Evolutionary conservation across 2,888 invertebrate genomes (phyloP).

Genomic region (Pseudococcus jackbeardsleyi): DNA sequence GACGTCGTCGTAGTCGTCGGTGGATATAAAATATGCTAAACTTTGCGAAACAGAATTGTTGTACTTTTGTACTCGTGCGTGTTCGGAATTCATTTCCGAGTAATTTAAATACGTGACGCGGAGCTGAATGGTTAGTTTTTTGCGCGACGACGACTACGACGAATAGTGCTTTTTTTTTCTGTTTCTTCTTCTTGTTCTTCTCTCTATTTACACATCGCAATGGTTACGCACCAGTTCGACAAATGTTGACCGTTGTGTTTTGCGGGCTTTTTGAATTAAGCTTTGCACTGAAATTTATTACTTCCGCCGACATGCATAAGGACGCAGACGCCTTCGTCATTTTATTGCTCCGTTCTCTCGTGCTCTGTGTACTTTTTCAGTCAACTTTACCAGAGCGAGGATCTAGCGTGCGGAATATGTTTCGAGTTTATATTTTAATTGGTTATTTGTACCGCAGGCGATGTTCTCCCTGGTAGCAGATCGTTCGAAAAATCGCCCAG

Average conservation of each 20-base stretch:
- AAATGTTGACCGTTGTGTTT: constrained; percentile 23
- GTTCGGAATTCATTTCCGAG: constrained; percentile 42
- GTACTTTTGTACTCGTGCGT: constrained; percentile 34
- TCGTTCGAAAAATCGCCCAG: too few species aligned
- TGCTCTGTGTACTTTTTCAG: too few species aligned
- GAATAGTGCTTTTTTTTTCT: neutral
- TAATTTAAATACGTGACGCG: constrained; percentile 43
- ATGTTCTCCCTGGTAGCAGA: too few species aligned
- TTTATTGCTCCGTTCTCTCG: neutral
- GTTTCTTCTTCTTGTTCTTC: neutral
- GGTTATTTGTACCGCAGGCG: too few species aligned
- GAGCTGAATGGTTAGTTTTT: neutral
- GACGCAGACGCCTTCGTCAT: constrained; percentile 12
- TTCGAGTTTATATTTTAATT: too few species aligned
- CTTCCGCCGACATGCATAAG: constrained; percentile 12
- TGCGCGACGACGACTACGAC: neutral
- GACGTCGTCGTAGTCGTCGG: neutral
- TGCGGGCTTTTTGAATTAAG: constrained; percentile 32
- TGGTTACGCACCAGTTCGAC: constrained; percentile 19
- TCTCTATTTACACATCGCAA: constrained; percentile 14
- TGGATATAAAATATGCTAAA: constrained; percentile 28
- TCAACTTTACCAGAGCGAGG: too few species aligned
- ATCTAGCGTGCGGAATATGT: too few species aligned
- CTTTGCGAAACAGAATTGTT: constrained; percentile 24
- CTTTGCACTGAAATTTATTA: constrained; percentile 18